Evolutionary conservation across 37 sponge, comb jelly and placozoan genomes (phyloP), one percentile per base, ranked within the genome.

Genomic region (Chondrosia reniformis): DNA sequence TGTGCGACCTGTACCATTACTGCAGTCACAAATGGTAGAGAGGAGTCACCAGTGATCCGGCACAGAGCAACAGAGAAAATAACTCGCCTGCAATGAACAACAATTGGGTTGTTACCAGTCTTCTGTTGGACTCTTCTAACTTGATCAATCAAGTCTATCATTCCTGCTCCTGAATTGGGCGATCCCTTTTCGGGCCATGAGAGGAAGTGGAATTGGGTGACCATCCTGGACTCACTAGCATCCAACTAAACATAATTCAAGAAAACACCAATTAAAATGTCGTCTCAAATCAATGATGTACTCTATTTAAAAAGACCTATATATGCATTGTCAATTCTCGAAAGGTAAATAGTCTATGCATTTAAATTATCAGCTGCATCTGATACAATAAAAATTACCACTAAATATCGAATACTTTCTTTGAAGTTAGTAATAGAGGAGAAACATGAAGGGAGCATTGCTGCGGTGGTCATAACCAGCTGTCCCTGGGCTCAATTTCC

Each of bases 41-140:
- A 49, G 15, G 10, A 49, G 52, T 49, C 10, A 49, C 52, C 15
- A 15, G 15, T 49, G 15, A 15, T 49, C 15, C 15, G 15, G 15
- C 52, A 49, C 10, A 10, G 52, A 49, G 10, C 52, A 49, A 49
- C 52, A 46, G 31, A 41, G 37, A 69, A n/a, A 39, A 10, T 24
- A 46, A 71, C 85, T 78, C 46, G 91, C 96, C 93, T 91, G 92
- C 92, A 91, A 73, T 95, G 96, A 30, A 91, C 87, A 12, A 87
- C 63, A 28, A 95, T 85, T 33, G 96, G 89, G 55, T 83, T 89
- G 87, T 95, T 80, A 36, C 96, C 87, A 59, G 87, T 85, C 34
- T 83, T 83, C 66, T 67, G 81, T 79, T 95, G 96, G 4, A 45
- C 73, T 30, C 83, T 64, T 37, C 49, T 52, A 34, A 95, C 88